Evolutionary conservation across 2,113 vertebrate species (phyloP).

Genomic region (Ahaetulla prasina): DNA sequence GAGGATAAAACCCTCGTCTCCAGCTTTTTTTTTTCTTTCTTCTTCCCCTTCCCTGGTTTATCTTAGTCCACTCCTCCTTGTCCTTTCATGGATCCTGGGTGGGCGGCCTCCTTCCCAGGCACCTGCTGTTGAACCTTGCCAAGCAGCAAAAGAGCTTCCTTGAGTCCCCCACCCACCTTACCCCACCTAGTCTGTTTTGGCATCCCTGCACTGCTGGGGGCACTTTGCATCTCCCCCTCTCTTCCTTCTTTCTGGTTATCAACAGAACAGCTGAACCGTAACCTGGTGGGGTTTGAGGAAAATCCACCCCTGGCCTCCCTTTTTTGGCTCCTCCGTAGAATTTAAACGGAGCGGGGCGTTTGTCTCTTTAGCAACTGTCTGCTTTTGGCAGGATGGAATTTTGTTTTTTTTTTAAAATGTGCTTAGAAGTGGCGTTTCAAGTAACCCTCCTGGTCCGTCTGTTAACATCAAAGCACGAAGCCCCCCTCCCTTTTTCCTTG

Average conservation of each 20-base stretch:
- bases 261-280: background rate
- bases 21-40: background rate
- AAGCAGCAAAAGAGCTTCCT: conserved; percentile 46
- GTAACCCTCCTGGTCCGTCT: background rate
- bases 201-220: conserved; percentile 61
- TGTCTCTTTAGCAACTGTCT: too few relatives aligned
- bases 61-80: rapidly evolving
- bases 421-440: conserved; percentile 27
- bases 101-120: conserved; percentile 28
- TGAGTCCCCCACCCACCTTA: background rate
- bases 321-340: background rate
- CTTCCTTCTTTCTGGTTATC: background rate
- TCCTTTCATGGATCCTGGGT: conserved; percentile 30
- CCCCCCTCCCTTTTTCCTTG: background rate
- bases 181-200: conserved; percentile 37
- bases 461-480: background rate
- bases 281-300: background rate
- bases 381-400: background rate
- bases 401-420: background rate
- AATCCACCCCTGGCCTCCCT: background rate
- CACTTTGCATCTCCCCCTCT: conserved; percentile 56
- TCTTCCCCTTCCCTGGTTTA: background rate
- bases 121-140: conserved; percentile 39
- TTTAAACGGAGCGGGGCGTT: background rate
- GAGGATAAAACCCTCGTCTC: conserved; percentile 11